Conservation (phyloP, 35 echinoderm and acorn worm genomes). For the Amphiura filiformis region DNA sequence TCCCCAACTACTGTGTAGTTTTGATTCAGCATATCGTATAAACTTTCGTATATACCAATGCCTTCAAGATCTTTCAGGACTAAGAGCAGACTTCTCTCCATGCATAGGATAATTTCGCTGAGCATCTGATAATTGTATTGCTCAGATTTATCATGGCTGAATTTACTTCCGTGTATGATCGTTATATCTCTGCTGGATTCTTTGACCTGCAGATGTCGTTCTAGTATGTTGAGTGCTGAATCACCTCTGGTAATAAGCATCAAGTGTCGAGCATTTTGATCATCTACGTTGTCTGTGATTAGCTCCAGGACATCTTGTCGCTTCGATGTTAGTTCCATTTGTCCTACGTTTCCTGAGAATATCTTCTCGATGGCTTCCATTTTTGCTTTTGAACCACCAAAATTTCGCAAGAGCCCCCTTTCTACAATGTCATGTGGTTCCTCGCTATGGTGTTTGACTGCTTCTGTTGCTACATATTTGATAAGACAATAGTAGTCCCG, state of each 20-base stretch:
- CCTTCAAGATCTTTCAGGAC: conserved; percentile 31
- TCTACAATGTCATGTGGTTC: not conserved
- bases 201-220: not conserved
- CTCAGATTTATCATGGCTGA: conserved; percentile 34
- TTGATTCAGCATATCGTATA: conserved; percentile 51
- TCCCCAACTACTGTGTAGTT: conserved; percentile 22
- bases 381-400: conserved; percentile 20
- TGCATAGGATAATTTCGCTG: conserved; percentile 37
- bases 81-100: conserved; percentile 14
- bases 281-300: conserved; percentile 29
- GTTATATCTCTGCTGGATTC: not conserved
- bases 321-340: not conserved
- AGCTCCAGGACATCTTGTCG: not conserved
- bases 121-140: conserved; percentile 33
- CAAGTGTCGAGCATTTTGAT: conserved; percentile 18
- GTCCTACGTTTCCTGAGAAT: conserved; percentile 5
- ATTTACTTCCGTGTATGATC: conserved; percentile 23
- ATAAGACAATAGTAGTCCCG: conserved; percentile 37
- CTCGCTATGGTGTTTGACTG: not conserved
- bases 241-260: conserved; percentile 46
- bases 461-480: conserved; percentile 17
- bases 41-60: conserved; percentile 19
- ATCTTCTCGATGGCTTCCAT: conserved; percentile 25
- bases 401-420: conserved; percentile 26
- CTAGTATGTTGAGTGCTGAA: conserved; percentile 32